Evolutionary conservation across 2,797 vertebrate species (phyloP), one percentile per base, ranked within the genome.

Genomic region (Manis pentadactyla): DNA sequence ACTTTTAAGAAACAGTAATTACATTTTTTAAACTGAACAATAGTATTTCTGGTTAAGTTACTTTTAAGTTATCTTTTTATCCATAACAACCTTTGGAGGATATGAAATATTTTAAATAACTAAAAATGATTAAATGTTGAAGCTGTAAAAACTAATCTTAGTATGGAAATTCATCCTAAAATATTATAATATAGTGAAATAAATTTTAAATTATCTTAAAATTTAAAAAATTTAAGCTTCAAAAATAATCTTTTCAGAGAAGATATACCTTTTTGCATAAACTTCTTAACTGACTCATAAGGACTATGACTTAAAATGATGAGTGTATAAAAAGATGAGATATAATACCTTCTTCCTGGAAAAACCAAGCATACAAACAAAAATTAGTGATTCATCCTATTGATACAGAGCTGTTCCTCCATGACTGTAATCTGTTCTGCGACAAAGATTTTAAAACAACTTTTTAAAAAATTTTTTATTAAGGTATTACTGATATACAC

Each of bases 131-230:
- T 88, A 59, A 84, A 57, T 59, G 10, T 85, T 85, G 71, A 91
- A n/a, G 8, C 57, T 93, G 69, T 85, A 71, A 94, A 87, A 91
- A 91, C 82, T 92, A 85, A 37, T 90, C 23, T 69, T 55, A 94
- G 2, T 68, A 83, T 82, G 25, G 49, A 73, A 71, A 61, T 91
- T 91, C 29, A 79, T 87, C 19, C 25, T 91, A 86, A 95, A 95
- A 79, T 89, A 74, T 63, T 95, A 7, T 89, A 42, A 82, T 83
- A 25, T 64, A 81, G 15, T 88, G 18, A 95, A 93, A 63, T 81
- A 64, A 64, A 90, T 71, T 37, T 37, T 37, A 37, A 37, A 37
- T 37, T 37, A 37, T 37, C 37, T 37, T 37, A 37, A 37, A 37
- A 37, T 37, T 37, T 37, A 37, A 46, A 46, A 46, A 2, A 9